phyloP scores from a whole-genome alignment of 1,140 invertebrate genomes.

The Drosophila arizonae region DNA sequence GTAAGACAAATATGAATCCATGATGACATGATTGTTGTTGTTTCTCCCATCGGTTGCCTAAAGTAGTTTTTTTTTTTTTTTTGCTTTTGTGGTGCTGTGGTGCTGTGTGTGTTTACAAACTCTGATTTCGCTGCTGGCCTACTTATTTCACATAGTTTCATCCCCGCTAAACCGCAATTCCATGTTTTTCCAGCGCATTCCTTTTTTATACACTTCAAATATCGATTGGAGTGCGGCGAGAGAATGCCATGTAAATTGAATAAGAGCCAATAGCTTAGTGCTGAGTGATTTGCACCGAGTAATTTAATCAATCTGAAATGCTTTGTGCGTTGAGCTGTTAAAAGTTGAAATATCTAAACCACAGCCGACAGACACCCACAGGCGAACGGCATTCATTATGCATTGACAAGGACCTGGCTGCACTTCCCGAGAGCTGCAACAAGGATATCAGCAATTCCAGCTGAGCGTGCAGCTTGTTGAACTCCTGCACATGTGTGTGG shows the following conservation, averaged over 20 bases:
- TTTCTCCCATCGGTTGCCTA: conserved; percentile 1
- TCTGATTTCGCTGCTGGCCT: conserved; percentile 35
- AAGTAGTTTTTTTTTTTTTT: conserved; percentile 5
- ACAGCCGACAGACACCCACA: neutral
- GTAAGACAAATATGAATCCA: conserved; percentile 48
- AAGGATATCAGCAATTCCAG: neutral
- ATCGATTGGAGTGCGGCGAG: conserved; percentile 26
- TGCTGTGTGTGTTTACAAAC: conserved; percentile 1
- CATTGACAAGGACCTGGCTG: conserved; percentile 29
- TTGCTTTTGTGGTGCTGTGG: too few species aligned
- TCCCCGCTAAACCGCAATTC: conserved; percentile 31
- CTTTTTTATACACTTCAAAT: conserved; percentile 24
- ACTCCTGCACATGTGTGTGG: conserved; percentile 1
- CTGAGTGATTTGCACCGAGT: conserved; percentile 5
- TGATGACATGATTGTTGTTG: conserved; percentile 31
- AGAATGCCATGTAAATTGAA: conserved; percentile 15
- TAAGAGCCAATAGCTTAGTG: conserved; percentile 4
- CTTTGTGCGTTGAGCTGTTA: conserved; percentile 4
- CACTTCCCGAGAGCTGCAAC: conserved; percentile 11
- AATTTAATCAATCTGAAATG: conserved; percentile 21
- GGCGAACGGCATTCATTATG: conserved; percentile 5
- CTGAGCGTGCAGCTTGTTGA: too few species aligned
- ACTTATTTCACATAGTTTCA: conserved; percentile 41
- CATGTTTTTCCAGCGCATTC: conserved; percentile 5
- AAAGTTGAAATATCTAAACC: neutral